A percentile compares a stretch with the other conserved stretches of the same genome.
These are phyloP conservation scores for Stegophylla sp. DNA, from an alignment of 2,888 invertebrate genomes.

Conservation along the genomic window DNA sequence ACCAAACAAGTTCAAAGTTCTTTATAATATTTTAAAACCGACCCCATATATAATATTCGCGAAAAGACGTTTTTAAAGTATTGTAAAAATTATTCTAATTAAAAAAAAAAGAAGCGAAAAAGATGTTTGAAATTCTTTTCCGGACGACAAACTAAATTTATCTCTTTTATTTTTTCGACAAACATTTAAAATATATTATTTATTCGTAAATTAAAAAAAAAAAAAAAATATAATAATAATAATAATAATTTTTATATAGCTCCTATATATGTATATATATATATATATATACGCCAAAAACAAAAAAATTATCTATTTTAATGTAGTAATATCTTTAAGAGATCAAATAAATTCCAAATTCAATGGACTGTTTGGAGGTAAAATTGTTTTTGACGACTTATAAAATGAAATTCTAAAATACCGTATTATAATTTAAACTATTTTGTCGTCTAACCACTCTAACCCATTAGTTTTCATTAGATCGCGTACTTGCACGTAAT, in stretches of 20 bases:
- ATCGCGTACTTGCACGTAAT: too few relatives aligned
- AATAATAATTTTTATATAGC: not conserved
- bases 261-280: not conserved
- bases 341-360: not conserved
- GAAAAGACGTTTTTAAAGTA: not conserved
- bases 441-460: too few relatives aligned
- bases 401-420: too few relatives aligned
- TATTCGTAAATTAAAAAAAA: not conserved
- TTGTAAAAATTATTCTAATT: slow-evolving; percentile 4
- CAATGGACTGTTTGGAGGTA: not conserved
- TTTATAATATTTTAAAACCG: slow-evolving; percentile 9
- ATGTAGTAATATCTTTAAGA: not conserved
- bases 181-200: not conserved
- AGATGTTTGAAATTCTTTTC: slow-evolving; percentile 2
- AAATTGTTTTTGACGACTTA: not conserved
- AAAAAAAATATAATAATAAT: not conserved
- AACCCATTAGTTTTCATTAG: too few relatives aligned
- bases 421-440: too few relatives aligned
- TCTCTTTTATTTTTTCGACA: not conserved
- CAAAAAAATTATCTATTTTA: not conserved
- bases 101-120: not conserved
- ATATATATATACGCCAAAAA: too few relatives aligned
- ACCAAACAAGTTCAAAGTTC: slow-evolving; percentile 36
- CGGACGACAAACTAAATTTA: not conserved
- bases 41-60: not conserved